Percentiles rank a stretch among this genome's conserved stretches.
Conservation (phyloP, 2,888 invertebrate species). For the Drosophila pseudotakahashii region DNA sequence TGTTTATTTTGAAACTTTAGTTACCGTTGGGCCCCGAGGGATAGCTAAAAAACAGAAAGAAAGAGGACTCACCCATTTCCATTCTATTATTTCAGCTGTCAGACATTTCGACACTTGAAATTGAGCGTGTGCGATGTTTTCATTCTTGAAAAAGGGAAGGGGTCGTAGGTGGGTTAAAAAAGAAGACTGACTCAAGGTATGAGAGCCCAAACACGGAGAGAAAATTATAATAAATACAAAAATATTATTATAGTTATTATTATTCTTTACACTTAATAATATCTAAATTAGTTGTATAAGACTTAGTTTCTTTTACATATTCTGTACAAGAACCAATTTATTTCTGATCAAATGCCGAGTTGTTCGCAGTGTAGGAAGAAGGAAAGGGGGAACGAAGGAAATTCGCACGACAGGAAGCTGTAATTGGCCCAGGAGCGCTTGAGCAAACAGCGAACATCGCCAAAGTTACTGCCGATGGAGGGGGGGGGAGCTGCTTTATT, state of each 20-base stretch:
- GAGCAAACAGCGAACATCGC: slow-evolving; percentile 48
- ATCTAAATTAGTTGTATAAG: too few species aligned
- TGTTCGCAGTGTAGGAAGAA: slow-evolving; percentile 13
- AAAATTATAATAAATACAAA: not conserved
- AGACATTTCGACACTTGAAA: slow-evolving; percentile 74
- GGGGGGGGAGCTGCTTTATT: slow-evolving; percentile 44
- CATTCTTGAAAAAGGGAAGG: slow-evolving; percentile 43
- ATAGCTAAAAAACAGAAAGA: slow-evolving; percentile 2
- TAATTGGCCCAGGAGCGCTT: slow-evolving; percentile 66
- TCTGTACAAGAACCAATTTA: too few species aligned
- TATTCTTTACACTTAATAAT: too few species aligned
- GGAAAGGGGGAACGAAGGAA: slow-evolving; percentile 25
- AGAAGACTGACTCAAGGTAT: slow-evolving; percentile 43
- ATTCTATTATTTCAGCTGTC: slow-evolving; percentile 76
- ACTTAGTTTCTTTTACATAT: too few species aligned
- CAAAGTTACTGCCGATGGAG: slow-evolving; percentile 26
- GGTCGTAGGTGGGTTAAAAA: slow-evolving; percentile 54
- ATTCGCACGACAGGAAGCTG: slow-evolving; percentile 69
- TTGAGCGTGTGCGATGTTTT: slow-evolving; percentile 69
- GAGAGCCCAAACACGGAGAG: slow-evolving; percentile 29
- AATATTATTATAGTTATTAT: not conserved
- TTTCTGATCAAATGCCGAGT: not conserved
- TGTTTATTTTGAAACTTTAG: slow-evolving; percentile 64
- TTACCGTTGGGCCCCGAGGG: slow-evolving; percentile 48
- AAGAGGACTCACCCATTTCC: slow-evolving; percentile 46